Percentiles rank a stretch among this genome's conserved stretches.
These are phyloP conservation scores for Melanerpes aurifrons DNA, from an alignment of 2,113 vertebrate species.

Conservation along the genomic window DNA sequence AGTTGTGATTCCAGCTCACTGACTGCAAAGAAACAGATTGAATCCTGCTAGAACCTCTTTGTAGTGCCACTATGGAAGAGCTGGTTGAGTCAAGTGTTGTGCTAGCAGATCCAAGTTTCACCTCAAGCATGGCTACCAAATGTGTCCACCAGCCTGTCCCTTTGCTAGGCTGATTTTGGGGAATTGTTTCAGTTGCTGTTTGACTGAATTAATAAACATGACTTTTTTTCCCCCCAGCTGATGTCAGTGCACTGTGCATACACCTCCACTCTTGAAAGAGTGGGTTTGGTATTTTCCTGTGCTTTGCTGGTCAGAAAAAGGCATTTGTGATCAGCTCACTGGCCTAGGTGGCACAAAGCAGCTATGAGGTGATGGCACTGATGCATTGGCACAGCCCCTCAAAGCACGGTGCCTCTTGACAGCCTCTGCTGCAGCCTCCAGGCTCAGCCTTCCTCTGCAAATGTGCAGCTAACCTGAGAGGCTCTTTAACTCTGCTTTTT, in stretches of 20 bases:
- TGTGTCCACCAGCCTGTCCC: background rate
- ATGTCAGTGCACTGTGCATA: background rate
- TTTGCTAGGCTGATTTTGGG: background rate
- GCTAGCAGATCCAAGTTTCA: background rate
- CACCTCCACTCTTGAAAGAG: background rate
- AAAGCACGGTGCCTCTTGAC: accelerated
- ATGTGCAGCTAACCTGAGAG: background rate
- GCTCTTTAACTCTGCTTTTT: background rate
- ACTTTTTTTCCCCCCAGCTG: background rate
- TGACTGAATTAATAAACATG: background rate
- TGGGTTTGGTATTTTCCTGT: background rate
- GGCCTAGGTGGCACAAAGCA: background rate
- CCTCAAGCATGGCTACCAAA: background rate
- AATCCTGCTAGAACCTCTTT: conserved; percentile 6
- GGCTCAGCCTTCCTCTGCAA: background rate
- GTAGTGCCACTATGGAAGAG: background rate
- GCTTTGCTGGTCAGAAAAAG: background rate
- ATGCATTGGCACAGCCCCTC: background rate
- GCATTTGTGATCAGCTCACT: background rate
- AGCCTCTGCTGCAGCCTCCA: background rate
- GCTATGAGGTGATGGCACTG: accelerated
- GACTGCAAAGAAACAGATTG: background rate
- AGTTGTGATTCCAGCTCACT: background rate
- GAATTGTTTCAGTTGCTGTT: background rate
- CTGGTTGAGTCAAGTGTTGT: background rate